Conservation (phyloP, 2,888 invertebrate species). For the Ecdyonurus torrentis region DNA sequence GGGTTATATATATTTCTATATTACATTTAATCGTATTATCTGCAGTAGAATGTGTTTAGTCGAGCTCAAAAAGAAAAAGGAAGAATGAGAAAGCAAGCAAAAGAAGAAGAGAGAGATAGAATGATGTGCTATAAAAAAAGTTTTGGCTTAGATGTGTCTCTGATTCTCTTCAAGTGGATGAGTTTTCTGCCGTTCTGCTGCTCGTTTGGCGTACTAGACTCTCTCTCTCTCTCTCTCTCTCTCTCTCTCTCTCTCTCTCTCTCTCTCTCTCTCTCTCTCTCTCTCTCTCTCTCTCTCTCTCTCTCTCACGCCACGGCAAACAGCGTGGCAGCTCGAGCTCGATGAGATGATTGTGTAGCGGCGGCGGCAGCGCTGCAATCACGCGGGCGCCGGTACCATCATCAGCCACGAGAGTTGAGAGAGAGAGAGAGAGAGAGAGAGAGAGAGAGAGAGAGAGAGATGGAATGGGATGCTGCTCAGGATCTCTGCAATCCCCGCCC, state of each 20-base stretch:
- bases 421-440: constrained; percentile 16
- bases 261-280: background rate
- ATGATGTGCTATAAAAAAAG: background rate
- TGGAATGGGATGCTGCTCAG: constrained; percentile 8
- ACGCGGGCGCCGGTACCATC: background rate
- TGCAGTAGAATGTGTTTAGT: background rate
- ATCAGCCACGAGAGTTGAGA: constrained; percentile 6
- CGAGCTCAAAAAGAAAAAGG: constrained; percentile 6
- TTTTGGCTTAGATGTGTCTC: constrained; percentile 4
- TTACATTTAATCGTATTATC: background rate
- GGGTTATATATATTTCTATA: background rate
- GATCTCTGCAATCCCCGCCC: background rate
- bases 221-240: background rate
- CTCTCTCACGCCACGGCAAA: background rate
- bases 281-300: background rate
- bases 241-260: background rate
- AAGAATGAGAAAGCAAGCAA: background rate
- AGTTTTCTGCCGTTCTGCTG: background rate
- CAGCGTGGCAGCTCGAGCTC: no score
- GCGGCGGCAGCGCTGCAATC: background rate
- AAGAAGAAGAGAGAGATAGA: background rate
- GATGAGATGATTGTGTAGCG: background rate
- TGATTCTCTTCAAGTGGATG: constrained; percentile 3
- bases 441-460: constrained; percentile 16
- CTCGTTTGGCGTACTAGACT: background rate